These are phyloP conservation scores for Drymonia ruficornis DNA, from an alignment of 2,888 invertebrate species.

Conservation along the genomic window DNA sequence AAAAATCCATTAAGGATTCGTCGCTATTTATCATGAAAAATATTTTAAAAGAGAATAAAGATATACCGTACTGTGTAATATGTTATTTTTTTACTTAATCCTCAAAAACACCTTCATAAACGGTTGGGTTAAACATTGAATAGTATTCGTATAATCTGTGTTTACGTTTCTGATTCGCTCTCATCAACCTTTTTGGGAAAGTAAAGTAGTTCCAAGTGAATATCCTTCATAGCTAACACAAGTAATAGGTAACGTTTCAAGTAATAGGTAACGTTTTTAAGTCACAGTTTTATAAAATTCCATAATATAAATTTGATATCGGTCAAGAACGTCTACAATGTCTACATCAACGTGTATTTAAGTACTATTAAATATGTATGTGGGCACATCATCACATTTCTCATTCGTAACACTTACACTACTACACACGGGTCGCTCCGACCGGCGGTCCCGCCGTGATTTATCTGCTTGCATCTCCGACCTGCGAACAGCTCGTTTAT, in stretches of 20 bases:
- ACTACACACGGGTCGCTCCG: constrained; percentile 49
- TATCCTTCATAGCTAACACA: too few species aligned
- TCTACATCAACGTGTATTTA: constrained; percentile 43
- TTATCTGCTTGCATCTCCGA: constrained; percentile 80
- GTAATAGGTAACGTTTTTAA: not conserved
- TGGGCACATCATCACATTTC: constrained; percentile 60
- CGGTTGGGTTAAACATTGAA: too few species aligned
- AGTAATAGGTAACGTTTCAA: too few species aligned
- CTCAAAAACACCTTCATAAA: too few species aligned
- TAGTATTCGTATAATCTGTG: too few species aligned
- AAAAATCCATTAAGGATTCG: constrained; percentile 45
- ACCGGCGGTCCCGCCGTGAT: constrained; percentile 65
- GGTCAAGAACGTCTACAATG: constrained; percentile 10
- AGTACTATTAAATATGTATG: constrained; percentile 53
- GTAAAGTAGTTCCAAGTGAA: too few species aligned
- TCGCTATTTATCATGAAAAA: constrained; percentile 22
- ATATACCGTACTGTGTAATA: too few species aligned
- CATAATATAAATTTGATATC: not conserved
- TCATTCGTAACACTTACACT: constrained; percentile 71
- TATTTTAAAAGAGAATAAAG: not conserved
- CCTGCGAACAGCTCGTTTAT: constrained; percentile 82
- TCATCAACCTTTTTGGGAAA: too few species aligned
- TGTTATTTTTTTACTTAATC: too few species aligned
- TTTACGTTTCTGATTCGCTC: too few species aligned
- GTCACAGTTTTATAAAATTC: not conserved